Evolutionary conservation across 2,888 invertebrate genomes (phyloP).

Genomic region (Leucozona laternaria): DNA sequence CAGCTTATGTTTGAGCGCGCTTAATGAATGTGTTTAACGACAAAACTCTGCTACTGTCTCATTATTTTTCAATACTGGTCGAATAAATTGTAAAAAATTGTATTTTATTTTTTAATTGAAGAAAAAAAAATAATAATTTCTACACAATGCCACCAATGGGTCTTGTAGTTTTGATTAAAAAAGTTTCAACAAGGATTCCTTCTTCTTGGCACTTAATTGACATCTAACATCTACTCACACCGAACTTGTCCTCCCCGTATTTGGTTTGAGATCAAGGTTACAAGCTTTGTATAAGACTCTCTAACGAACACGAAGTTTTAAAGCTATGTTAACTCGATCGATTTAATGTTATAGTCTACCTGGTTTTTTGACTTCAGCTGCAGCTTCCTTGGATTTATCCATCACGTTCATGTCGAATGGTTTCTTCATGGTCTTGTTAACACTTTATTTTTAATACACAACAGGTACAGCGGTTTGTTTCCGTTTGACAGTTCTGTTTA

Average conservation of each 20-base stretch:
- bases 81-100: conserved; percentile 16
- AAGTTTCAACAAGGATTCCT: conserved; percentile 7
- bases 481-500: background rate
- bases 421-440: conserved; percentile 9
- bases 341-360: background rate
- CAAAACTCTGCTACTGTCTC: conserved; percentile 17
- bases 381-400: conserved; percentile 27
- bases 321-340: background rate
- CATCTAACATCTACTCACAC: background rate
- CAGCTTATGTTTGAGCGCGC: background rate
- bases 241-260: background rate
- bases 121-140: background rate
- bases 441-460: conserved; percentile 7
- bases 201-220: conserved; percentile 15
- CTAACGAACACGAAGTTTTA: background rate
- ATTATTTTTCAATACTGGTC: conserved; percentile 16
- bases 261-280: conserved; percentile 10
- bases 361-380: conserved; percentile 15
- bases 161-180: conserved; percentile 19
- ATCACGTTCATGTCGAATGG: conserved; percentile 13
- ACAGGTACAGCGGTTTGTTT: conserved; percentile 1
- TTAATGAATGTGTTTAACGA: conserved; percentile 11
- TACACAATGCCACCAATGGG: background rate
- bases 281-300: background rate
- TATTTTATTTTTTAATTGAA: background rate